Conservation (phyloP, 2,113 vertebrate species). For the Leucoraja erinaceus region DNA sequence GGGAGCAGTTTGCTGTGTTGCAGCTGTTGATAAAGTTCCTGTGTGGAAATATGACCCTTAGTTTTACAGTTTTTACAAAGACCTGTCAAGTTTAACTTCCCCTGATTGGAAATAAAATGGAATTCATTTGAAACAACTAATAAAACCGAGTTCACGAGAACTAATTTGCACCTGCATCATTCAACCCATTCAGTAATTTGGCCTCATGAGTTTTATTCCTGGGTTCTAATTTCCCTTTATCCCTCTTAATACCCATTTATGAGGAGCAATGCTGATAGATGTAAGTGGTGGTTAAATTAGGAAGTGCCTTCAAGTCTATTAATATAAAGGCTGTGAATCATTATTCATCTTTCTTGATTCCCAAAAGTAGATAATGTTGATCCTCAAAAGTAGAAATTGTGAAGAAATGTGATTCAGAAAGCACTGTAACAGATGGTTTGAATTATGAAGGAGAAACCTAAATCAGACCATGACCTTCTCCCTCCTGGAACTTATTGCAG, state of each 20-base stretch:
- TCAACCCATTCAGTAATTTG: background rate
- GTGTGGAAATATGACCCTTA: slow-evolving; percentile 10
- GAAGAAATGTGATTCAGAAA: slow-evolving; percentile 7
- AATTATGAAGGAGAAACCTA: background rate
- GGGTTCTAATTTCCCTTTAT: background rate
- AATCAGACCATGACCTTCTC: background rate
- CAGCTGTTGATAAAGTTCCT: slow-evolving; percentile 29
- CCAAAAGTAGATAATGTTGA: background rate
- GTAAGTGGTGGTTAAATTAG: background rate
- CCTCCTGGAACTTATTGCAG: background rate
- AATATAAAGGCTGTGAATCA: background rate
- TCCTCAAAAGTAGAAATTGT: background rate
- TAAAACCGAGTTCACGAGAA: background rate
- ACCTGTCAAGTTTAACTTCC: slow-evolving; percentile 22
- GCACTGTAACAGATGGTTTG: background rate
- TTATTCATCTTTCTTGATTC: background rate
- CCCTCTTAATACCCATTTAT: background rate
- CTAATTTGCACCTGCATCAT: slow-evolving; percentile 13
- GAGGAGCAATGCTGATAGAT: background rate
- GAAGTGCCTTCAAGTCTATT: background rate
- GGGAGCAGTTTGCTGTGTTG: background rate
- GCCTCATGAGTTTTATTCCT: background rate
- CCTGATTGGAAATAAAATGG: slow-evolving; percentile 11
- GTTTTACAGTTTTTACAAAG: slow-evolving; percentile 10
- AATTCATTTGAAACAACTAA: slow-evolving; percentile 2